Percentiles rank a stretch among this genome's conserved stretches.
Conservation (phyloP, 2,888 invertebrate species). For the Herminia tarsipennalis region DNA sequence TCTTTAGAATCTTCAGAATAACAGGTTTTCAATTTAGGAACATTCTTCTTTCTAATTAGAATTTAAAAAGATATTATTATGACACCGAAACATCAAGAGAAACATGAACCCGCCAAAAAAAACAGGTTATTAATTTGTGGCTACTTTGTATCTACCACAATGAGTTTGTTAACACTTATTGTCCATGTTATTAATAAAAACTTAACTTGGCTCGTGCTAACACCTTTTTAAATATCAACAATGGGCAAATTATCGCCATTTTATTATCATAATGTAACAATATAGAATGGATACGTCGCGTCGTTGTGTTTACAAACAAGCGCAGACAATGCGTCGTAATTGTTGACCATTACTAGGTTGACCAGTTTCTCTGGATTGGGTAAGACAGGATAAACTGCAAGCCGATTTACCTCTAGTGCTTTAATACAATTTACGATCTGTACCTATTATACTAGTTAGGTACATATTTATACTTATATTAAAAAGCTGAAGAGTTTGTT, state of each 20-base stretch:
- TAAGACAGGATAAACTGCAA: conserved; percentile 17
- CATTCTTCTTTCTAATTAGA: not conserved
- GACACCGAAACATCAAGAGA: not conserved
- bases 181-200: not conserved
- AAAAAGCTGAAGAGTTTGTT: no score
- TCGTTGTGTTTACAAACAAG: conserved; percentile 40
- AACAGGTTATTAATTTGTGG: no score
- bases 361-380: not conserved
- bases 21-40: no score
- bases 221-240: conserved; percentile 9
- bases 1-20: no score
- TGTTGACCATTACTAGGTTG: conserved; percentile 27
- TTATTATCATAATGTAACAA: conserved; percentile 37
- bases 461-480: not conserved
- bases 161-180: conserved; percentile 30
- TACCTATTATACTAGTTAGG: not conserved
- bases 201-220: conserved; percentile 24
- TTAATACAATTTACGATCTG: no score
- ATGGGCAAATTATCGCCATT: conserved; percentile 56
- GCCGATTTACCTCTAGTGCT: no score
- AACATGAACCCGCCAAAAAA: conserved; percentile 13
- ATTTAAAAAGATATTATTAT: not conserved
- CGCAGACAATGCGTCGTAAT: conserved; percentile 52
- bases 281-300: not conserved
- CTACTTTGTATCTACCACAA: not conserved